Percentiles rank a stretch among this genome's conserved stretches.
Evolutionary conservation across 2,113 vertebrate genomes (phyloP).

Genomic region (Turdus rufiventris): DNA sequence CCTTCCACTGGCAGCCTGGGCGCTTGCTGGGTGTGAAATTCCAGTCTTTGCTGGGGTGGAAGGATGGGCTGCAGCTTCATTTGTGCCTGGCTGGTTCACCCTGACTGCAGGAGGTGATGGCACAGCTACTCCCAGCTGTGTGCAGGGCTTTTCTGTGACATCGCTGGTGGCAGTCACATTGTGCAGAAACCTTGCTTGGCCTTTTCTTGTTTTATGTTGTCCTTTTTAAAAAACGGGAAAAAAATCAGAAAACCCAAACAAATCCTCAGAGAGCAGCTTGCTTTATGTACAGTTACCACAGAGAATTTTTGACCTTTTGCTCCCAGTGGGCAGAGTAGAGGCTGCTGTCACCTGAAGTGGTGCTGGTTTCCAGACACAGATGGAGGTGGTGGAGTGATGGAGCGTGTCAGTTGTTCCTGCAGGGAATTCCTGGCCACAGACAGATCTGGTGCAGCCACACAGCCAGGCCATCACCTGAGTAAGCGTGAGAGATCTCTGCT

Average conservation of each 20-base stretch:
- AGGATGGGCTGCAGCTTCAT: neutral
- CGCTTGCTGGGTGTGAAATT: neutral
- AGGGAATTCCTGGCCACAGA: neutral
- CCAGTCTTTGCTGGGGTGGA: neutral
- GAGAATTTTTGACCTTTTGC: neutral
- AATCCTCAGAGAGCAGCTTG: neutral
- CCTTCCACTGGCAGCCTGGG: too few species aligned
- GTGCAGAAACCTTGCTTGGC: neutral
- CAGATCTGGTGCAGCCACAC: neutral
- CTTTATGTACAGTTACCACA: rapidly evolving
- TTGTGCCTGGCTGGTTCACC: rapidly evolving
- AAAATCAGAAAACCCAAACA: too few species aligned
- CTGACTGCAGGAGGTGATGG: neutral
- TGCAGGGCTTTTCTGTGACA: rapidly evolving
- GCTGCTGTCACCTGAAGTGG: rapidly evolving
- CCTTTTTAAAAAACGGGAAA: neutral
- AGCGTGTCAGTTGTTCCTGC: rapidly evolving
- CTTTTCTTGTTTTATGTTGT: neutral
- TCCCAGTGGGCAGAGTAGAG: rapidly evolving
- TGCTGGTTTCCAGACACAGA: neutral
- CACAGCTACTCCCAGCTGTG: neutral
- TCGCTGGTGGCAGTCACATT: rapidly evolving
- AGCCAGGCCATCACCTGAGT: rapidly evolving
- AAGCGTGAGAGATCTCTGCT: too few species aligned
- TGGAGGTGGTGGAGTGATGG: neutral